Conservation (phyloP, 2,113 vertebrate genomes). For the Microtus ochrogaster region DNA sequence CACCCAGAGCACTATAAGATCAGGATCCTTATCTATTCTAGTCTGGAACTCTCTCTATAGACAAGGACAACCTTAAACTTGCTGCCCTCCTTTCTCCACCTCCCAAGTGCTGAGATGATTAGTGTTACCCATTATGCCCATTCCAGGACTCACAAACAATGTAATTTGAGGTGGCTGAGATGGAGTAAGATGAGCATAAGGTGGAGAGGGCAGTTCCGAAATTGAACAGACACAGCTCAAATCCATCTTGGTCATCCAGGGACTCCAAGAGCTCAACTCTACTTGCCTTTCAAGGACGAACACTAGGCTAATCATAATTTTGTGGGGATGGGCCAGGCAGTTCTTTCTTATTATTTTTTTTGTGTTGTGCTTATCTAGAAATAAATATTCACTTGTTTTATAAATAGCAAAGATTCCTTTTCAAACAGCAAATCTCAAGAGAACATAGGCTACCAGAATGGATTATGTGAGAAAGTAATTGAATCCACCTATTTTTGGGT, state of each 20-base stretch:
- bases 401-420: background rate
- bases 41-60: background rate
- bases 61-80: background rate
- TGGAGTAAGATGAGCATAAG: background rate
- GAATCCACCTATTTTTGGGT: background rate
- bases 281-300: background rate
- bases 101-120: background rate
- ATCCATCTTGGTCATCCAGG: background rate
- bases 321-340: background rate
- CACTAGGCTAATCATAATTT: background rate
- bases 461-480: background rate
- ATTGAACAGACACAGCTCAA: background rate
- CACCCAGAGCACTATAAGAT: background rate
- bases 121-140: background rate
- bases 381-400: background rate
- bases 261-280: background rate
- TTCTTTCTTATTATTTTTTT: background rate
- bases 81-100: background rate
- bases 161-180: background rate
- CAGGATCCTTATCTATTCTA: background rate
- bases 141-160: background rate
- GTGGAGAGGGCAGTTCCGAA: background rate
- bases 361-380: slow-evolving; percentile 14
- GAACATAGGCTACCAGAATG: background rate
- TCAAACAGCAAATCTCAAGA: background rate